Percentiles rank a stretch among this genome's conserved stretches.
These are phyloP conservation scores for Rhagoletis zephyria DNA, from an alignment of 1,140 invertebrate species.

Conservation along the genomic window DNA sequence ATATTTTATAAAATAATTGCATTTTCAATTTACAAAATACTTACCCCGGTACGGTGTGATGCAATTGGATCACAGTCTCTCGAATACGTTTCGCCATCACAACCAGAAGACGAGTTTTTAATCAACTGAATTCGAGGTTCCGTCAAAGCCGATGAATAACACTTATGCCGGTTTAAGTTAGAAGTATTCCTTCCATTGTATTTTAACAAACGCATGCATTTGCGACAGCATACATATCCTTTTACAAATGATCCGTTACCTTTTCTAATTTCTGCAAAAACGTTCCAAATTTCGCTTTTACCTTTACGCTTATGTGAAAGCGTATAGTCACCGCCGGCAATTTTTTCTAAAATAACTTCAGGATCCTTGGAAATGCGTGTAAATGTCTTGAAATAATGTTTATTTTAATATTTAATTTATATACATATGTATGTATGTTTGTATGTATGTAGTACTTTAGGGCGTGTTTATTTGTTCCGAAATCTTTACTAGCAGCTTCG, in stretches of 20 bases:
- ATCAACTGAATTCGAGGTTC: no score
- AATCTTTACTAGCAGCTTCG: no score
- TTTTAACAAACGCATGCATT: neutral
- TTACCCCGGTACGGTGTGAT: neutral
- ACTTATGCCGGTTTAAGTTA: constrained; percentile 41
- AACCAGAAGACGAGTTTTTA: neutral
- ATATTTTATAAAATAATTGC: no score
- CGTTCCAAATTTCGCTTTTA: constrained; percentile 30
- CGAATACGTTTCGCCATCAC: neutral
- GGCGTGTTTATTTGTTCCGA: no score
- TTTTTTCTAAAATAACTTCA: neutral
- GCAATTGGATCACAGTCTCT: neutral
- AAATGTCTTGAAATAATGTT: no score
- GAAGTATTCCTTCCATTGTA: neutral
- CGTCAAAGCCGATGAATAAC: neutral
- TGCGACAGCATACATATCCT: constrained; percentile 30
- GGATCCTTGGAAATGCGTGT: neutral
- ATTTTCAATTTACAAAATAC: neutral
- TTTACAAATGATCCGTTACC: neutral
- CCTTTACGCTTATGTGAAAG: neutral
- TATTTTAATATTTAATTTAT: no score
- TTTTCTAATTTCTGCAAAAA: constrained; percentile 41
- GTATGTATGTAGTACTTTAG: no score
- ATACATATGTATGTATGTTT: no score
- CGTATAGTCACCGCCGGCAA: constrained; percentile 4